Evolutionary conservation across 2,113 vertebrate genomes (phyloP).

Genomic region (Tupaia chinensis): DNA sequence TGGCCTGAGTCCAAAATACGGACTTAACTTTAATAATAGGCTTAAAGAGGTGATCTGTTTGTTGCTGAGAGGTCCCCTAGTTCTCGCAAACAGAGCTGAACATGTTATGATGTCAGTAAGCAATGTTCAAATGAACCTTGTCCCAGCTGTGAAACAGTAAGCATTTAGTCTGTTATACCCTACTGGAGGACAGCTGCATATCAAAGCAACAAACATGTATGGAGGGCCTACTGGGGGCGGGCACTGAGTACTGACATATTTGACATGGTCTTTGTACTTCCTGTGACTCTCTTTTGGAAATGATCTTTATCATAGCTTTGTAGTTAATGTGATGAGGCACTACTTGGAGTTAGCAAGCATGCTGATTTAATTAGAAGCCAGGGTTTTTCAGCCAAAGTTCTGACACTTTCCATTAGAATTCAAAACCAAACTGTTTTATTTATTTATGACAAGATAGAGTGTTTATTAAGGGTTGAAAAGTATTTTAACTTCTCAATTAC

Average conservation of each 20-base stretch:
- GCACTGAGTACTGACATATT: neutral
- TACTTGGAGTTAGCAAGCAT: conserved; percentile 34
- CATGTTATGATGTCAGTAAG: neutral
- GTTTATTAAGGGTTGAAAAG: conserved; percentile 21
- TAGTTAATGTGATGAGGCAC: neutral
- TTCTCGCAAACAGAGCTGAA: neutral
- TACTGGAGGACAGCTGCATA: neutral
- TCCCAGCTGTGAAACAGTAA: neutral
- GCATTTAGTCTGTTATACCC: neutral
- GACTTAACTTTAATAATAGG: conserved; percentile 12
- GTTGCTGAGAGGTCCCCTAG: neutral
- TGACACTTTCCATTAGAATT: conserved; percentile 62
- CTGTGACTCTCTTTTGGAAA: neutral
- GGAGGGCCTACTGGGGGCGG: neutral
- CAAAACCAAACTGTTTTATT: conserved; percentile 60
- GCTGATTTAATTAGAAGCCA: conserved; percentile 60
- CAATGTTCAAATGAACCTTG: neutral
- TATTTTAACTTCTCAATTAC: conserved; percentile 63
- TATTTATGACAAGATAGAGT: conserved; percentile 60
- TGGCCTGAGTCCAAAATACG: neutral
- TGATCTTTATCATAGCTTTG: conserved; percentile 20
- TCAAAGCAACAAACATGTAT: conserved; percentile 2
- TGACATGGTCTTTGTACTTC: conserved; percentile 28
- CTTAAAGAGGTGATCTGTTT: conserved; percentile 31
- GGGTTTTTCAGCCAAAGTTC: conserved; percentile 20